Conservation (phyloP, 2,888 invertebrate genomes). For the Drosophila lutescens region DNA sequence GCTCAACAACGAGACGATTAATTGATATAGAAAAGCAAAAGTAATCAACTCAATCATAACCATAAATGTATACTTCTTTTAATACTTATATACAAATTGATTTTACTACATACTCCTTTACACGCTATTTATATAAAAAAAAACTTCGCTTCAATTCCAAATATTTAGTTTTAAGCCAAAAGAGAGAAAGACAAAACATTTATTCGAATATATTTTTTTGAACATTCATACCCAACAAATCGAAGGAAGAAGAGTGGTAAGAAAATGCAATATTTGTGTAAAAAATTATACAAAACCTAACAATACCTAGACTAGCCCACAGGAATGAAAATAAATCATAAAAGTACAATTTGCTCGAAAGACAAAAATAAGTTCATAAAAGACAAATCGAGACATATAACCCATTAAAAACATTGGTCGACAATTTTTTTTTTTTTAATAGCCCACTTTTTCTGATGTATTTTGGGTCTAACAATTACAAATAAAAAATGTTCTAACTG, state of each 20-base stretch:
- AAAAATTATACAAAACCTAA: slow-evolving; percentile 6
- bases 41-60: slow-evolving; percentile 43
- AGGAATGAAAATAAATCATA: slow-evolving; percentile 57
- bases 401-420: neutral
- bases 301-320: slow-evolving; percentile 42
- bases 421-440: too few species aligned
- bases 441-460: too few species aligned
- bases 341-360: slow-evolving; percentile 54
- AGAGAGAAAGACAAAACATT: slow-evolving; percentile 25
- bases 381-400: slow-evolving; percentile 65
- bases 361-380: slow-evolving; percentile 22
- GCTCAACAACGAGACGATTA: slow-evolving; percentile 35
- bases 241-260: slow-evolving; percentile 40
- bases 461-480: too few species aligned
- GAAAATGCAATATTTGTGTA: slow-evolving; percentile 50
- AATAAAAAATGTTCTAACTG: too few species aligned
- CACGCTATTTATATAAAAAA: slow-evolving; percentile 20
- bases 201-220: slow-evolving; percentile 57
- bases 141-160: slow-evolving; percentile 78
- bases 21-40: slow-evolving; percentile 26
- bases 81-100: slow-evolving; percentile 56
- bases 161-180: slow-evolving; percentile 67
- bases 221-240: slow-evolving; percentile 32
- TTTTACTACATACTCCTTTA: slow-evolving; percentile 33
- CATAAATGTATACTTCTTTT: slow-evolving; percentile 59